Conservation (phyloP, 2,888 invertebrate species). For the Muscina levida region DNA sequence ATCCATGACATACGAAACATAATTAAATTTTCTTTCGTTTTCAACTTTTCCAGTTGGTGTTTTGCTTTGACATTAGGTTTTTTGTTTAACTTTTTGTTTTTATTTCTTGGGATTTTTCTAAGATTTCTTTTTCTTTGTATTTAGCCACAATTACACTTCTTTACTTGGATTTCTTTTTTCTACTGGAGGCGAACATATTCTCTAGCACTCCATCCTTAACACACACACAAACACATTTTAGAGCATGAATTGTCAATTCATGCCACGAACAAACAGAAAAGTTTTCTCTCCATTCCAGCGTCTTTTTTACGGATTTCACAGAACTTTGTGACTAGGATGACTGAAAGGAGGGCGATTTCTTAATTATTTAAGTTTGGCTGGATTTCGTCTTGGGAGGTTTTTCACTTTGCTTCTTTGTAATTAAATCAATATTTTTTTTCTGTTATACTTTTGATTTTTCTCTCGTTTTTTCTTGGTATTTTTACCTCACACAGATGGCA, state of each 20-base stretch:
- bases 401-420: background rate
- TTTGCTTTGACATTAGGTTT: conserved; percentile 6
- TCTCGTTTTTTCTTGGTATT: background rate
- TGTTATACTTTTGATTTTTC: background rate
- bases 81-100: background rate
- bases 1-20: conserved; percentile 43
- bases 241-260: conserved; percentile 40
- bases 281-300: background rate
- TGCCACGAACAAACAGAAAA: conserved; percentile 35
- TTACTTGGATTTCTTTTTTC: conserved; percentile 8
- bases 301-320: background rate
- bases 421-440: conserved; percentile 13
- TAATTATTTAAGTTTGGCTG: conserved; percentile 8
- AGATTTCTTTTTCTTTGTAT: background rate
- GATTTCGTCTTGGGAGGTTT: background rate
- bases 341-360: too few relatives aligned
- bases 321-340: background rate
- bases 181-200: conserved; percentile 30
- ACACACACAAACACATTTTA: conserved; percentile 8
- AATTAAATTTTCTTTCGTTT: conserved; percentile 33
- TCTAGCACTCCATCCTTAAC: conserved; percentile 13
- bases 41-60: background rate
- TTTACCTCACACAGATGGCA: background rate
- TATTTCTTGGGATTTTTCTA: conserved; percentile 1
- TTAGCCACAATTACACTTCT: conserved; percentile 13